These are phyloP conservation scores for Drosophila sordidapex DNA, from an alignment of 2,888 invertebrate species.

Conservation along the genomic window DNA sequence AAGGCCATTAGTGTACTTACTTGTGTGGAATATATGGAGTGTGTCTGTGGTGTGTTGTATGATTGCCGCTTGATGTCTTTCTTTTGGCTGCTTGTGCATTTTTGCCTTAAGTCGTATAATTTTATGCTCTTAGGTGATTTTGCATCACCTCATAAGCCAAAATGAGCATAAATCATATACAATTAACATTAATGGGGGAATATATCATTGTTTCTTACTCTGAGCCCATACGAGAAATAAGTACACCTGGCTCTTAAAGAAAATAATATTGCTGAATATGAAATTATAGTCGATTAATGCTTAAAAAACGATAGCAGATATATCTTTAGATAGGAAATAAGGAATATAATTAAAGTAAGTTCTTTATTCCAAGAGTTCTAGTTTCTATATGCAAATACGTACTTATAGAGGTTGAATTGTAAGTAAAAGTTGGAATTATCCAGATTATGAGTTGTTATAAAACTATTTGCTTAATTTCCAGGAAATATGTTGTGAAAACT, in stretches of 20 bases:
- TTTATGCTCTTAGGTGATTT: constrained; percentile 49
- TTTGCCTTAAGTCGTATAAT: constrained; percentile 44
- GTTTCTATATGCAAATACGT: background rate
- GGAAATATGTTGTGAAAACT: background rate
- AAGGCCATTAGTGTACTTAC: constrained; percentile 60
- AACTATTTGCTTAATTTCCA: background rate
- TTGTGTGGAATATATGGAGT: constrained; percentile 25
- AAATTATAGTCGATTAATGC: background rate
- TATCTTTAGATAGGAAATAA: background rate
- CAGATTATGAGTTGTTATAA: background rate
- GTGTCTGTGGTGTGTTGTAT: constrained; percentile 1
- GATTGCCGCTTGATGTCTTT: constrained; percentile 48
- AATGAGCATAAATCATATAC: constrained; percentile 34
- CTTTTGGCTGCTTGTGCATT: constrained; percentile 36
- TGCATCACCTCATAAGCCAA: constrained; percentile 42
- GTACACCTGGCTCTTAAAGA: background rate
- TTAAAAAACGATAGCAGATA: background rate
- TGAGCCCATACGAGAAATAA: constrained; percentile 2
- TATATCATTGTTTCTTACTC: constrained; percentile 19
- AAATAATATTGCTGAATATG: background rate
- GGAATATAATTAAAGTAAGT: background rate
- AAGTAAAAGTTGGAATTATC: constrained; percentile 2
- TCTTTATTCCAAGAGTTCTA: background rate
- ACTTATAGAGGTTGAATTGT: background rate
- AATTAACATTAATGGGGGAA: constrained; percentile 23